Evolutionary conservation across 92 coral and sea anemone genomes (phyloP).

Genomic region (Parazoanthus darwini): DNA sequence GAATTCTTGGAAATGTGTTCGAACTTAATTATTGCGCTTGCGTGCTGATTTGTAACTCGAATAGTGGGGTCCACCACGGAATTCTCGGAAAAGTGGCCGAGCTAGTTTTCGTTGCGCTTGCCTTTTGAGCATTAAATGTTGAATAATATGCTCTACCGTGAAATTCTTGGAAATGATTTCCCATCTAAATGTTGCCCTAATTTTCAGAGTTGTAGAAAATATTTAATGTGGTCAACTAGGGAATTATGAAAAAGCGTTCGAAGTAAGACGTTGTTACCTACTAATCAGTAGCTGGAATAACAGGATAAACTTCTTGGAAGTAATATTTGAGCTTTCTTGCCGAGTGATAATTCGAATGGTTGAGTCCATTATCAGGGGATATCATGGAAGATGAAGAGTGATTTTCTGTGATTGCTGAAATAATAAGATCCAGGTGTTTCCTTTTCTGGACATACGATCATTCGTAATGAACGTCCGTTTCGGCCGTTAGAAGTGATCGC

Average conservation of each 20-base stretch:
- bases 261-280: too few species aligned
- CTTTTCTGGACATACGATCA: neutral
- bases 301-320: too few species aligned
- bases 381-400: too few species aligned
- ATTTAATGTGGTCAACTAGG: neutral
- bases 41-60: conserved; percentile 57
- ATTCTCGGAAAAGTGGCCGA: neutral
- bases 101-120: neutral
- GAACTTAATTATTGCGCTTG: conserved; percentile 88
- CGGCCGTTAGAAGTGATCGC: neutral
- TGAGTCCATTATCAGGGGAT: too few species aligned
- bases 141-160: neutral
- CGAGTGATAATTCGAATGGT: neutral
- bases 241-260: too few species aligned
- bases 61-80: neutral
- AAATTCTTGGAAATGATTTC: neutral
- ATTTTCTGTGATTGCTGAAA: neutral
- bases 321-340: neutral
- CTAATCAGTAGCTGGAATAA: neutral
- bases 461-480: neutral
- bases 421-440: neutral
- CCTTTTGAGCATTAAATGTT: neutral
- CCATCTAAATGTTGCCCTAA: too few species aligned
- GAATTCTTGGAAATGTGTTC: conserved; percentile 99
- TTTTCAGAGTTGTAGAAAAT: neutral